Conservation (phyloP, 30 jellyfish, hydroid and myxozoan genomes). For the Turritopsis rubra region DNA sequence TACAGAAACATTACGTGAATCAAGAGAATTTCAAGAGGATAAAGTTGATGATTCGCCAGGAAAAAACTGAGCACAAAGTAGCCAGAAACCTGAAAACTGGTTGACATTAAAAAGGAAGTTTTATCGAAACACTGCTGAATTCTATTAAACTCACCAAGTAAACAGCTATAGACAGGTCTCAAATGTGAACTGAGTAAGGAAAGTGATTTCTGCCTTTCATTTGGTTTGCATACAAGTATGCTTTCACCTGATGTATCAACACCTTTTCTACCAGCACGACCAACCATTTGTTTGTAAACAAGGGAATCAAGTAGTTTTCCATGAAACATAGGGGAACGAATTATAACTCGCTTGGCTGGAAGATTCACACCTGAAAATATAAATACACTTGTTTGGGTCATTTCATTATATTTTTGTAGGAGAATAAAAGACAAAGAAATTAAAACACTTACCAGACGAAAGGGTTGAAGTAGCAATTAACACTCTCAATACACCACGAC, state of each 20-base stretch:
- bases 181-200: slow-evolving; percentile 47
- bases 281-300: slow-evolving; percentile 95
- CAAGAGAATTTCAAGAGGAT: neutral
- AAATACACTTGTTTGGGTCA: neutral
- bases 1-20: neutral
- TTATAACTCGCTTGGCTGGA: slow-evolving; percentile 90
- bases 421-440: neutral
- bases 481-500: slow-evolving; percentile 72
- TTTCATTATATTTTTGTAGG: neutral
- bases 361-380: slow-evolving; percentile 68
- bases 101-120: too few relatives aligned
- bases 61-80: neutral
- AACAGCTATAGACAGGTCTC: slow-evolving; percentile 89
- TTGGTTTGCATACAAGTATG: slow-evolving; percentile 69
- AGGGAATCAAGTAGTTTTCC: slow-evolving; percentile 65
- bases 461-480: slow-evolving; percentile 87
- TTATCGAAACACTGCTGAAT: too few relatives aligned
- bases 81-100: too few relatives aligned
- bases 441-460: slow-evolving; percentile 67
- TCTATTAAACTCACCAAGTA: slow-evolving; percentile 53
- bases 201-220: slow-evolving; percentile 64
- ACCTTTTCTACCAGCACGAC: slow-evolving; percentile 98
- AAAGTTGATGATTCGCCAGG: neutral
- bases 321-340: slow-evolving; percentile 89
- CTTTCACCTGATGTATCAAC: slow-evolving; percentile 87